Percentiles rank a stretch among this genome's conserved stretches.
These are phyloP conservation scores for Holothuria glaberrima DNA, from an alignment of 35 echinoderm and acorn worm species.

Conservation along the genomic window DNA sequence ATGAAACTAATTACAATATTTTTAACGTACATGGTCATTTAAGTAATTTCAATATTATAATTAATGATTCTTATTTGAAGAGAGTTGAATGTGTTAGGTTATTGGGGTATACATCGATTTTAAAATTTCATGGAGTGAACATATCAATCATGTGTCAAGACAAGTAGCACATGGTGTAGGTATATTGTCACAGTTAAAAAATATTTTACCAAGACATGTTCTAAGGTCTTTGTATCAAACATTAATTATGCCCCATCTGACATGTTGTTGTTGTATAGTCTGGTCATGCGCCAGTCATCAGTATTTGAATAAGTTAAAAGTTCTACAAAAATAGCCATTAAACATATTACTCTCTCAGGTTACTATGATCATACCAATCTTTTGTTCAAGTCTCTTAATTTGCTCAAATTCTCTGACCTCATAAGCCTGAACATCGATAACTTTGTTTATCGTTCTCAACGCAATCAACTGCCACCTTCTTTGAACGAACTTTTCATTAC, in stretches of 20 bases:
- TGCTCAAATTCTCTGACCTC: neutral
- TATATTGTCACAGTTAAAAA: neutral
- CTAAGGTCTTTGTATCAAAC: neutral
- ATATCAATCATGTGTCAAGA: no score
- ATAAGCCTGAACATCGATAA: neutral
- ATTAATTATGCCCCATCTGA: neutral
- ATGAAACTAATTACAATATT: no score
- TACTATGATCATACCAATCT: neutral
- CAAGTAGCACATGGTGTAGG: neutral
- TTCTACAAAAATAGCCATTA: neutral
- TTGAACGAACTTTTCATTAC: no score
- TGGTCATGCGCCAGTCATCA: neutral
- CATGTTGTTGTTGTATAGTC: neutral
- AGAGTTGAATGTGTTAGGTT: no score
- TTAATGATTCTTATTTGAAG: no score
- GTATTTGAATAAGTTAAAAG: neutral
- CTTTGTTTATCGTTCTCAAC: no score
- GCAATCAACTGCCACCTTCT: no score
- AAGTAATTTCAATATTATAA: no score
- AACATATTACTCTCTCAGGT: neutral
- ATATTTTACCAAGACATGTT: neutral
- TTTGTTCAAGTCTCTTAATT: neutral
- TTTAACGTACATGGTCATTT: no score
- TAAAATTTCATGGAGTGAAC: no score
- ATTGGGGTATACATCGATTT: no score